A percentile compares a stretch with the other conserved stretches of the same genome.
Evolutionary conservation across 2,888 invertebrate genomes (phyloP).

Genomic region (Acrocyrtus sp.): DNA sequence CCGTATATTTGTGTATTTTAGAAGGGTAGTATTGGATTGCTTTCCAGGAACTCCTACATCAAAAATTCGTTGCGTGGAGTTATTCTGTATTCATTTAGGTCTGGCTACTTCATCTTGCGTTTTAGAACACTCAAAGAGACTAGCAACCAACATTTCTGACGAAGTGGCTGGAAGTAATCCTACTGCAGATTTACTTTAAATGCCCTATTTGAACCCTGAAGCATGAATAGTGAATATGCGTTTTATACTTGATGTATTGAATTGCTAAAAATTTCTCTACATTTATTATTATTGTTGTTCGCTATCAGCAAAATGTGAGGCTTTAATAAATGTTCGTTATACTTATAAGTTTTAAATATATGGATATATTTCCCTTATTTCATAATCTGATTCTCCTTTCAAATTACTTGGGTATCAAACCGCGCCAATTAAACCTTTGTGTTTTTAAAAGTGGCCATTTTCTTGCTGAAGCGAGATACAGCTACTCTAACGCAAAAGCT

Average conservation of each 20-base stretch:
- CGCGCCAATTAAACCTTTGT: too few relatives aligned
- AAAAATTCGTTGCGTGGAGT: conserved; percentile 79
- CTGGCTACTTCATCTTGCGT: conserved; percentile 84
- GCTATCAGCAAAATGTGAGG: too few relatives aligned
- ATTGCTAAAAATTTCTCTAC: too few relatives aligned
- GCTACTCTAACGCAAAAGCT: too few relatives aligned
- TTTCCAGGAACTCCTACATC: conserved; percentile 74
- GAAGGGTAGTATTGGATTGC: conserved; percentile 73
- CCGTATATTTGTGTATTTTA: conserved; percentile 66
- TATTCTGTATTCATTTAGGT: conserved; percentile 86
- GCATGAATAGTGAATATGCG: neutral
- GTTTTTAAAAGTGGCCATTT: too few relatives aligned
- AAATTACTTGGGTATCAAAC: too few relatives aligned
- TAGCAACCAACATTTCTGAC: conserved; percentile 84
- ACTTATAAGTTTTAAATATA: too few relatives aligned
- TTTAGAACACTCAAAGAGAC: conserved; percentile 82
- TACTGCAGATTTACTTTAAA: conserved; percentile 71
- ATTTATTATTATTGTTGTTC: too few relatives aligned
- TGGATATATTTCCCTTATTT: too few relatives aligned
- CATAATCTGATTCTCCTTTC: too few relatives aligned
- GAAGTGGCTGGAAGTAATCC: conserved; percentile 75
- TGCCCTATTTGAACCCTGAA: neutral
- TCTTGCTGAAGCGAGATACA: too few relatives aligned
- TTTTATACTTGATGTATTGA: neutral
- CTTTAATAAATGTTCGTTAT: too few relatives aligned